phyloP scores from a whole-genome alignment of 2,888 invertebrate species.

The Dascillus cervinus region DNA sequence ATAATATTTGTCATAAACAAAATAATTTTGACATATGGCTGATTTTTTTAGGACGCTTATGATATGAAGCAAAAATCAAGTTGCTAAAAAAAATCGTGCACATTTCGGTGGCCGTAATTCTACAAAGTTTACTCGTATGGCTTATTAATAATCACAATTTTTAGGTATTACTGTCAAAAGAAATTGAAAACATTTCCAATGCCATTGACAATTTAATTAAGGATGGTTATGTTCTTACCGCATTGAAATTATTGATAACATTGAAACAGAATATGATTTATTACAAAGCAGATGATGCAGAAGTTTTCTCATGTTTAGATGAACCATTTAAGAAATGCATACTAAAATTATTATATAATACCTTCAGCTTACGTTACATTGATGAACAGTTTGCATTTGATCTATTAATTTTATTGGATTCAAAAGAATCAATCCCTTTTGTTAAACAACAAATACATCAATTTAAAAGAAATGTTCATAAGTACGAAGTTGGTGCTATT shows the following conservation, averaged over 20 bases:
- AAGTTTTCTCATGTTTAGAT: slow-evolving; percentile 11
- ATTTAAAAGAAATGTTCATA: slow-evolving; percentile 27
- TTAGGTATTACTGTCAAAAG: slow-evolving; percentile 18
- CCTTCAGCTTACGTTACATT: slow-evolving; percentile 32
- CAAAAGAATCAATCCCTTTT: slow-evolving; percentile 13
- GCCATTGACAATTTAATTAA: slow-evolving; percentile 22
- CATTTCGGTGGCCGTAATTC: too few species aligned
- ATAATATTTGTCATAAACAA: too few species aligned
- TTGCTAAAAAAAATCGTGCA: too few species aligned
- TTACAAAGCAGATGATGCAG: slow-evolving; percentile 6
- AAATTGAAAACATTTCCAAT: slow-evolving; percentile 24
- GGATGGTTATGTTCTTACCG: slow-evolving; percentile 27
- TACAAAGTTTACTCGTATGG: too few species aligned
- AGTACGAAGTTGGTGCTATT: slow-evolving; percentile 23
- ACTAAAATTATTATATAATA: slow-evolving; percentile 33
- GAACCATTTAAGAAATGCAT: slow-evolving; percentile 22
- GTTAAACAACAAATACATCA: slow-evolving; percentile 20
- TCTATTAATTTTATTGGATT: slow-evolving; percentile 31
- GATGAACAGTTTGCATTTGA: slow-evolving; percentile 36
- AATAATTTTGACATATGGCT: too few species aligned
- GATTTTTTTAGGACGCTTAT: too few species aligned
- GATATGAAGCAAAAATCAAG: too few species aligned
- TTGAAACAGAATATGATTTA: slow-evolving; percentile 19
- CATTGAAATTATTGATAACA: slow-evolving; percentile 24
- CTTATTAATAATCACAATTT: too few species aligned